These are phyloP conservation scores for Enteromius argenteus DNA, from an alignment of 2,797 vertebrate genomes.

Conservation along the genomic window DNA sequence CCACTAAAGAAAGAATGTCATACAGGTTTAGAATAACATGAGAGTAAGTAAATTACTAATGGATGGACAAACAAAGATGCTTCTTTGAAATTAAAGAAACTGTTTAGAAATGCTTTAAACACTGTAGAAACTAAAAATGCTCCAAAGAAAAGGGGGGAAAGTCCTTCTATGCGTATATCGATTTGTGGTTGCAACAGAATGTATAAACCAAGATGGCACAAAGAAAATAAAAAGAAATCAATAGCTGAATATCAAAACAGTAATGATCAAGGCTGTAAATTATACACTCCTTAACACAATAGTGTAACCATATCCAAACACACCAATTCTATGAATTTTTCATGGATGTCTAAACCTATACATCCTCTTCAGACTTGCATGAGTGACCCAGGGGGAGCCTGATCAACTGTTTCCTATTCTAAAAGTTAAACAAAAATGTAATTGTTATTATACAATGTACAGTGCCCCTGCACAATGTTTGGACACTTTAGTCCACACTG, in stretches of 20 bases:
- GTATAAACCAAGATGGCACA: background rate
- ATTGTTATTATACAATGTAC: background rate
- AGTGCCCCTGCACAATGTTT: background rate
- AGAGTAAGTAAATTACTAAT: constrained; percentile 2
- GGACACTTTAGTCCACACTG: background rate
- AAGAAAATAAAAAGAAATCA: background rate
- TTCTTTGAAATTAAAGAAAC: constrained; percentile 26
- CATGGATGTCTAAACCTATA: constrained; percentile 8
- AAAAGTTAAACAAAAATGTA: background rate
- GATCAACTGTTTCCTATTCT: background rate
- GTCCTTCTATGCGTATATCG: background rate
- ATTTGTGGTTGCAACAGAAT: constrained; percentile 21
- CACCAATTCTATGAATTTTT: background rate
- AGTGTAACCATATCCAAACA: constrained; percentile 4
- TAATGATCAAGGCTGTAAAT: constrained; percentile 7
- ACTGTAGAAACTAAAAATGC: background rate
- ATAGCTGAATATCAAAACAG: constrained; percentile 22
- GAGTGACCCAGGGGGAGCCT: background rate
- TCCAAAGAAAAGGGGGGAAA: background rate
- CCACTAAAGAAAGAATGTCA: constrained; percentile 3
- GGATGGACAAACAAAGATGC: constrained; percentile 14
- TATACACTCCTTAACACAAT: background rate
- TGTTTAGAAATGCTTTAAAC: constrained; percentile 21
- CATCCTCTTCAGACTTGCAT: background rate
- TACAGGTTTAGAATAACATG: background rate